phyloP scores from a whole-genome alignment of 1,140 invertebrate genomes.

The Drosophila asahinai region DNA sequence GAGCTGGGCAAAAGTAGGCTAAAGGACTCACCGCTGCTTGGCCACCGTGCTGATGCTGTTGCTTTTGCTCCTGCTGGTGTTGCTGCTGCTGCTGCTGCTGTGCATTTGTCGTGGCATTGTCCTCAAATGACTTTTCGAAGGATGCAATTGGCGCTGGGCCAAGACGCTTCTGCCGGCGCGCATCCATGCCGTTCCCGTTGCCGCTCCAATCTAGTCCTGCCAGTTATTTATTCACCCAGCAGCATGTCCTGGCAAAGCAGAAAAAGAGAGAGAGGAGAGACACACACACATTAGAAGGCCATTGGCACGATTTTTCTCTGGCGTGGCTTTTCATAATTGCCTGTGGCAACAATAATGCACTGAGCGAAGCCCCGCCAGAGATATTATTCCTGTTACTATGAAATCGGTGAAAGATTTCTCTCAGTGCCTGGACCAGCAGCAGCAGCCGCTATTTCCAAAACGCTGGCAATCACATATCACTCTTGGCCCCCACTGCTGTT shows the following conservation, averaged over 20 bases:
- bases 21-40: constrained; percentile 48
- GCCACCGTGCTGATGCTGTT: constrained; percentile 31
- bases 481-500: constrained; percentile 15
- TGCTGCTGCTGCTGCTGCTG: constrained; percentile 44
- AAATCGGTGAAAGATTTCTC: background rate
- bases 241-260: constrained; percentile 48
- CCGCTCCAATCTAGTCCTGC: constrained; percentile 28
- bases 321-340: constrained; percentile 66
- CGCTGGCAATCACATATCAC: constrained; percentile 49
- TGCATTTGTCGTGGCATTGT: constrained; percentile 84
- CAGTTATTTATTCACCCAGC: constrained; percentile 25
- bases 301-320: constrained; percentile 64
- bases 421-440: constrained; percentile 10
- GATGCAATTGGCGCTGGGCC: constrained; percentile 96
- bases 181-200: constrained; percentile 68
- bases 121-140: constrained; percentile 96
- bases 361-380: background rate
- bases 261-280: constrained; percentile 12
- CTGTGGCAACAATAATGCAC: constrained; percentile 50
- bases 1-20: constrained; percentile 34
- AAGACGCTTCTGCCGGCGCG: constrained; percentile 89
- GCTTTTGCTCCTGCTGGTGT: constrained; percentile 35
- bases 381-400: background rate
- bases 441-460: constrained; percentile 6
- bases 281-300: constrained; percentile 51